phyloP scores from a whole-genome alignment of 2,113 vertebrate genomes.

The Propithecus coquereli region DNA sequence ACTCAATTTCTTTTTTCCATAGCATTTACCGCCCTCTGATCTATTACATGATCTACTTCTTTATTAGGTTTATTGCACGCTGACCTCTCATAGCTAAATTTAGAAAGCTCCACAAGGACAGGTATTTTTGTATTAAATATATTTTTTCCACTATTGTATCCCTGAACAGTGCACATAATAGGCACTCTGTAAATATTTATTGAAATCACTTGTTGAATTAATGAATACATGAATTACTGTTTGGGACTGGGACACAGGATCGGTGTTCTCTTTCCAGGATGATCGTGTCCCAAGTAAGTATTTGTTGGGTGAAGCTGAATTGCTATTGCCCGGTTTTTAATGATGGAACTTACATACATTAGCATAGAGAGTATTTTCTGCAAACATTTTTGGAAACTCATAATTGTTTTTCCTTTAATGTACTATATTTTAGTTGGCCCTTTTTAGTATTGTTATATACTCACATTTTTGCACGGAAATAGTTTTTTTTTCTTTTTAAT shows the following conservation, averaged over 20 bases:
- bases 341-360: neutral
- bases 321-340: neutral
- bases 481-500: neutral
- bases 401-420: neutral
- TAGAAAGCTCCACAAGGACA: neutral
- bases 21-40: neutral
- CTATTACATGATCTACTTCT: neutral
- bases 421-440: neutral
- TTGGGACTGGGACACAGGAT: neutral
- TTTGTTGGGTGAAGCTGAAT: neutral
- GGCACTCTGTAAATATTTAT: neutral
- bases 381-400: neutral
- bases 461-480: neutral
- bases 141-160: neutral
- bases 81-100: neutral
- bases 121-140: neutral
- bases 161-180: neutral
- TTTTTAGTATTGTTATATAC: neutral
- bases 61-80: neutral
- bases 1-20: neutral
- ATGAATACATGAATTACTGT: neutral
- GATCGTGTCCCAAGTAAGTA: neutral
- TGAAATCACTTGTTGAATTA: neutral
- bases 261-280: neutral
- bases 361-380: neutral